Percentiles rank a stretch among this genome's conserved stretches.
Conservation (phyloP, 2,888 invertebrate genomes). For the Malacosoma neustria region DNA sequence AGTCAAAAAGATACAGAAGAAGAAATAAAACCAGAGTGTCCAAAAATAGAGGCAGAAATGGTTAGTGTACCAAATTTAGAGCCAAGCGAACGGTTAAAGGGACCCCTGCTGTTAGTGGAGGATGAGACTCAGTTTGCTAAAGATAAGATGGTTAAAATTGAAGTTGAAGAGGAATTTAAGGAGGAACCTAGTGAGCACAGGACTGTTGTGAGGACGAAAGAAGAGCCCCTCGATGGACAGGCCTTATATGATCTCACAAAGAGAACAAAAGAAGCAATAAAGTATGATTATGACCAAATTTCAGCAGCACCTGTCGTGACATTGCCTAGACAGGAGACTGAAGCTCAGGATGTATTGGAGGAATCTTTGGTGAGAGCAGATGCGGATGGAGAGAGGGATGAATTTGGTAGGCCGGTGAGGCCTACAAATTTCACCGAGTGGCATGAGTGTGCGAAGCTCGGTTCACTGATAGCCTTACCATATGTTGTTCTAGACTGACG, state of each 20-base stretch:
- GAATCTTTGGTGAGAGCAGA: conserved; percentile 17
- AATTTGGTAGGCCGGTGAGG: conserved; percentile 36
- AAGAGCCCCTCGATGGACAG: conserved; percentile 29
- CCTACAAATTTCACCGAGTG: conserved; percentile 86
- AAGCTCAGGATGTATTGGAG: conserved; percentile 11
- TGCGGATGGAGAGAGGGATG: conserved; percentile 21
- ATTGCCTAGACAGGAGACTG: conserved; percentile 16
- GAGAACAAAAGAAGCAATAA: conserved; percentile 24
- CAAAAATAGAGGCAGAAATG: conserved; percentile 16
- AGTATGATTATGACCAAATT: conserved; percentile 35
- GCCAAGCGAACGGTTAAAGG: conserved; percentile 50
- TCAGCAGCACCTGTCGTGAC: conserved; percentile 34
- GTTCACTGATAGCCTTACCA: conserved; percentile 93
- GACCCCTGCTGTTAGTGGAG: conserved; percentile 36
- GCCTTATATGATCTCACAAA: conserved; percentile 31
- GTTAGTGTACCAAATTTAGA: conserved; percentile 30
- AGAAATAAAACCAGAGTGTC: neutral
- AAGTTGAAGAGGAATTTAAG: conserved; percentile 14
- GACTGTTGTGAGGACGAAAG: conserved; percentile 61
- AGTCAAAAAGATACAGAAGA: neutral
- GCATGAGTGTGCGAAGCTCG: conserved; percentile 90
- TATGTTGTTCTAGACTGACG: conserved; percentile 95
- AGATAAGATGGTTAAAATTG: conserved; percentile 11
- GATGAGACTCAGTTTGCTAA: conserved; percentile 29
- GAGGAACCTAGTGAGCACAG: conserved; percentile 35